Percentiles rank a stretch among this genome's conserved stretches.
Evolutionary conservation across 2,113 vertebrate genomes (phyloP).

Genomic region (Oncorhynchus nerka): DNA sequence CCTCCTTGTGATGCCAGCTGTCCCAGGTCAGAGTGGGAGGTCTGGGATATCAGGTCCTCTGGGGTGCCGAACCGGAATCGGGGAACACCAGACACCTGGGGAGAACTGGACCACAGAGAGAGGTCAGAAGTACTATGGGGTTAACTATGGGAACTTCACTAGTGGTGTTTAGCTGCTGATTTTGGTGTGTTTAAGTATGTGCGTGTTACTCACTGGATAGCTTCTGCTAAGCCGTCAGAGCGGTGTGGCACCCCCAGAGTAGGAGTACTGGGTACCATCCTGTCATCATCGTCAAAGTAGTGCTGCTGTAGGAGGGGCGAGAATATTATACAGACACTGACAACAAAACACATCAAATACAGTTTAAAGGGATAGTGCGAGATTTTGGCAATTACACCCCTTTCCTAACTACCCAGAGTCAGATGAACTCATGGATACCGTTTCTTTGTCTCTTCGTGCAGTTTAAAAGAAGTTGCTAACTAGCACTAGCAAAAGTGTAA

Average conservation of each 20-base stretch:
- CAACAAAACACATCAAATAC: not conserved
- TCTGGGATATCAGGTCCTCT: conserved; percentile 85
- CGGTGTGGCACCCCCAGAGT: conserved; percentile 89
- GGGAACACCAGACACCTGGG: conserved; percentile 90
- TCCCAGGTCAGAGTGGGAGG: conserved; percentile 91
- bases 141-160: too few species aligned
- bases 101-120: conserved; percentile 75
- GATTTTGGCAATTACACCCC: too few species aligned
- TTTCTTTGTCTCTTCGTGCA: too few species aligned
- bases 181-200: not conserved
- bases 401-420: too few species aligned
- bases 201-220: conserved; percentile 85
- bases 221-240: conserved; percentile 90
- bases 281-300: conserved; percentile 92
- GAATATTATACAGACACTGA: not conserved
- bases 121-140: not conserved
- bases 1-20: conserved; percentile 97
- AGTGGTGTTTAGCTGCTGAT: not conserved
- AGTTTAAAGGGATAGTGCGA: not conserved
- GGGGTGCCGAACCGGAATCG: conserved; percentile 87
- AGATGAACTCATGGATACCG: too few species aligned
- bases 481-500: too few species aligned
- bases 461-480: too few species aligned
- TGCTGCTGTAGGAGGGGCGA: conserved; percentile 78
- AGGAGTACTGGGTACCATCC: conserved; percentile 94